A percentile compares a stretch with the other conserved stretches of the same genome.
Conservation (phyloP, 2,888 invertebrate species). For the Hylaea fasciaria region DNA sequence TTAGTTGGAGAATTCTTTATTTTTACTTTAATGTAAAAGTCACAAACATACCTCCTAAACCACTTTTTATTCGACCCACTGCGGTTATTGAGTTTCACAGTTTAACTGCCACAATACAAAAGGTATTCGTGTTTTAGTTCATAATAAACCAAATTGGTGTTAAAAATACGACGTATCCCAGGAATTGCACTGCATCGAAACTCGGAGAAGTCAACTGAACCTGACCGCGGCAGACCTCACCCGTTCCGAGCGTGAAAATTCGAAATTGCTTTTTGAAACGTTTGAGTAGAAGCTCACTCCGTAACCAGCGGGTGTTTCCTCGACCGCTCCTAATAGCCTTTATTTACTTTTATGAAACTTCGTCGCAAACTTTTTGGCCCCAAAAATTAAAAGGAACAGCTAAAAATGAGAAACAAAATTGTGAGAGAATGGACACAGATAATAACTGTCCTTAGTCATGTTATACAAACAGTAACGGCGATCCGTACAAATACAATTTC, state of each 20-base stretch:
- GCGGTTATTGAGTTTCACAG: too few species aligned
- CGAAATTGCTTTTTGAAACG: conserved; percentile 52
- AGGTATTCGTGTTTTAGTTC: too few species aligned
- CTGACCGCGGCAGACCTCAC: conserved; percentile 47
- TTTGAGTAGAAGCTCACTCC: conserved; percentile 43
- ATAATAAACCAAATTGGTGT: background rate
- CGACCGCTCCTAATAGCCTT: conserved; percentile 50
- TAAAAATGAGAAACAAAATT: conserved; percentile 64
- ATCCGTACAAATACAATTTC: background rate
- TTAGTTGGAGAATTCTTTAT: too few species aligned
- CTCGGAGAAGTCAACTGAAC: conserved; percentile 35
- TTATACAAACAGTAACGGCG: conserved; percentile 21
- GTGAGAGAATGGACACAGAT: conserved; percentile 66
- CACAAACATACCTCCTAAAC: too few species aligned
- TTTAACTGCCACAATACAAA: too few species aligned
- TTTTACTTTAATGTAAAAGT: too few species aligned
- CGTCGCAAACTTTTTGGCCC: conserved; percentile 52
- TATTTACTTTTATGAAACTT: conserved; percentile 57
- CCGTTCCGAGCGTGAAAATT: conserved; percentile 50
- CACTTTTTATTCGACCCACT: too few species aligned
- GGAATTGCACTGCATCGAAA: conserved; percentile 25
- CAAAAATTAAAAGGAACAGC: conserved; percentile 60
- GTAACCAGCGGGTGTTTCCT: conserved; percentile 40
- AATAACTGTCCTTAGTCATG: conserved; percentile 59
- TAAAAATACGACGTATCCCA: conserved; percentile 4